Evolutionary conservation across 2,797 vertebrate genomes (phyloP).

Genomic region (Oryzias sinensis): DNA sequence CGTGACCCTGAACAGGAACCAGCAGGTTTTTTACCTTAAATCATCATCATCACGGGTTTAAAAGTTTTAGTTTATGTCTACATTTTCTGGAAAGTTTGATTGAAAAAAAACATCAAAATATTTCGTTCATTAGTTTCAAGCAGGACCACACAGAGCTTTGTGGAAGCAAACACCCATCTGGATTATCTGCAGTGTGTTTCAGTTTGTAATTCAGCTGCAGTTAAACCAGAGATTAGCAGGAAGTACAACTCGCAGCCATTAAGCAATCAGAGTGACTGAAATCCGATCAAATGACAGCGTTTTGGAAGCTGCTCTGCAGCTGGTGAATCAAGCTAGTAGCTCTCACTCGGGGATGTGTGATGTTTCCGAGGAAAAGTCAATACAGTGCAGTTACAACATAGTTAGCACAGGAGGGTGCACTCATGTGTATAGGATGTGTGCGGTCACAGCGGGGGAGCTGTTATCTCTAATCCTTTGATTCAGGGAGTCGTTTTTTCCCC

Average conservation of each 20-base stretch:
- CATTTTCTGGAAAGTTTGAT: not conserved
- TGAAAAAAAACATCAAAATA: not conserved
- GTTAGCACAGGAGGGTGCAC: slow-evolving; percentile 17
- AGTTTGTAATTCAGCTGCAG: slow-evolving; percentile 17
- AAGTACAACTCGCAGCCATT: slow-evolving; percentile 10
- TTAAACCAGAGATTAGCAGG: slow-evolving; percentile 14
- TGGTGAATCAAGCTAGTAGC: slow-evolving; percentile 2
- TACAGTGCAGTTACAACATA: slow-evolving; percentile 26
- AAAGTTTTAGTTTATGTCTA: not conserved
- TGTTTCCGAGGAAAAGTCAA: slow-evolving; percentile 27
- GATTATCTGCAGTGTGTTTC: slow-evolving; percentile 11
- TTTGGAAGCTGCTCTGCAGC: slow-evolving; percentile 3
- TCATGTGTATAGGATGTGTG: slow-evolving; percentile 23
- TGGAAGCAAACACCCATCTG: not conserved
- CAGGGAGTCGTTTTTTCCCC: not conserved
- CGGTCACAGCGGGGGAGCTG: slow-evolving; percentile 25
- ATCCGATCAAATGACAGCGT: slow-evolving; percentile 7
- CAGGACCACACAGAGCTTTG: too few relatives aligned
- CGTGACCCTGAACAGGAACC: too few relatives aligned
- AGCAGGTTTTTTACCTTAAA: too few relatives aligned
- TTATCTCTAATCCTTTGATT: slow-evolving; percentile 28
- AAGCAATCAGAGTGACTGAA: slow-evolving; percentile 3
- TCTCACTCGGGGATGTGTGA: slow-evolving; percentile 13
- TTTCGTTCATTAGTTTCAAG: too few relatives aligned
- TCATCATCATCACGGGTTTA: too few relatives aligned